A percentile compares a stretch with the other conserved stretches of the same genome.
phyloP scores from a whole-genome alignment of 1,140 invertebrate species.

The Neodiprion pinetum region DNA sequence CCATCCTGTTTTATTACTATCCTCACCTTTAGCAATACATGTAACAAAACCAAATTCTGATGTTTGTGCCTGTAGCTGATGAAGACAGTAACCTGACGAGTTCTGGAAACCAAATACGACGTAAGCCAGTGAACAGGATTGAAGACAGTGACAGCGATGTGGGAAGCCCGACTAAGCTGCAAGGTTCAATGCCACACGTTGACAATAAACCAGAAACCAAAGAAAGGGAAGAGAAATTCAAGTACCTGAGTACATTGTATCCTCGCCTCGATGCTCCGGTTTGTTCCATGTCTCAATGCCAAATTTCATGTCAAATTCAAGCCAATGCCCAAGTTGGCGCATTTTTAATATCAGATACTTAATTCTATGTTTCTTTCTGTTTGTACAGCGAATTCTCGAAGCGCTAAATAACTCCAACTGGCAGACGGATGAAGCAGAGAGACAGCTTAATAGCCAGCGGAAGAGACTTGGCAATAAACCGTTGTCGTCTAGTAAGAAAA shows the following conservation, averaged over 20 bases:
- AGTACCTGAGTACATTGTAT: constrained; percentile 45
- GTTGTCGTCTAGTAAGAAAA: constrained; percentile 35
- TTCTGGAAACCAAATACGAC: constrained; percentile 42
- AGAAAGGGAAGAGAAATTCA: constrained; percentile 47
- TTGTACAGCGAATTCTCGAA: constrained; percentile 42
- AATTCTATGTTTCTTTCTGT: constrained; percentile 23
- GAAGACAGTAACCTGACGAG: constrained; percentile 49
- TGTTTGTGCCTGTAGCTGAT: constrained; percentile 40
- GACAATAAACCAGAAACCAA: constrained; percentile 38
- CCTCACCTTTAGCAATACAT: neutral
- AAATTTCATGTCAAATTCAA: neutral
- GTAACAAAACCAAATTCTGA: constrained; percentile 8
- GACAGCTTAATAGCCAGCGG: constrained; percentile 27
- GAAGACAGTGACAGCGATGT: constrained; percentile 56
- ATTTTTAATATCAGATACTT: neutral
- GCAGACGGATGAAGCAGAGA: constrained; percentile 46
- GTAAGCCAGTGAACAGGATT: constrained; percentile 52
- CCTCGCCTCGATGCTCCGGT: constrained; percentile 43
- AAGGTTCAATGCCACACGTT: constrained; percentile 27
- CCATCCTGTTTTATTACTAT: too few species aligned
- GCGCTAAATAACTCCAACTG: constrained; percentile 43
- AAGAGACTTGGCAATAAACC: constrained; percentile 32
- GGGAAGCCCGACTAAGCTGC: constrained; percentile 38
- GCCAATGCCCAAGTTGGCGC: neutral
- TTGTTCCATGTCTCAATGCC: constrained; percentile 13